These are phyloP conservation scores for Hirundo rustica DNA, from an alignment of 2,797 vertebrate genomes.

Conservation along the genomic window DNA sequence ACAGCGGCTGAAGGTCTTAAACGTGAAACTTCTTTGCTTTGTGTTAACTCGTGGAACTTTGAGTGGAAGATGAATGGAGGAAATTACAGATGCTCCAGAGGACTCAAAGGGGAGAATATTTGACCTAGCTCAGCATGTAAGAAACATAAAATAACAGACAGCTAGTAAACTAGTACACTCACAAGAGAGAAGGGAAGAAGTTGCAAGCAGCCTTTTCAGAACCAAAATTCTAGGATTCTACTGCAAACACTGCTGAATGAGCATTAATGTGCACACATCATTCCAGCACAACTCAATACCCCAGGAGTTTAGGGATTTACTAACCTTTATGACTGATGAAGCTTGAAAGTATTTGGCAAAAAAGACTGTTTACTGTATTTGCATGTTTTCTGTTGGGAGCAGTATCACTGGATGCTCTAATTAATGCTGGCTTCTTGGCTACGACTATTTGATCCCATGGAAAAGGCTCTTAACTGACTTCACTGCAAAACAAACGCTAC, in stretches of 20 bases:
- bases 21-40: neutral
- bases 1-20: neutral
- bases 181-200: neutral
- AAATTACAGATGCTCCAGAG: neutral
- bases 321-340: slow-evolving; percentile 60
- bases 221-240: slow-evolving; percentile 19
- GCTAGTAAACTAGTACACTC: neutral
- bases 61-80: neutral
- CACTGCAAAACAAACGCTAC: slow-evolving; percentile 12
- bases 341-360: slow-evolving; percentile 66
- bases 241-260: slow-evolving; percentile 52
- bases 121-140: neutral
- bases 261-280: neutral
- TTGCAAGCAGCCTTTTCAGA: neutral
- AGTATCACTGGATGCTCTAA: slow-evolving; percentile 24
- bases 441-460: slow-evolving; percentile 28
- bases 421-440: slow-evolving; percentile 63
- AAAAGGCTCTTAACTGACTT: slow-evolving; percentile 3
- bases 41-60: neutral
- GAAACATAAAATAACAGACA: neutral
- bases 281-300: slow-evolving; percentile 56
- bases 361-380: slow-evolving; percentile 66
- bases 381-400: slow-evolving; percentile 67
- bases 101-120: neutral
- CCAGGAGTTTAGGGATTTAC: slow-evolving; percentile 66